Percentiles rank a stretch among this genome's conserved stretches.
Conservation (phyloP, 2,113 vertebrate species). For the Phylloscopus whistleri region DNA sequence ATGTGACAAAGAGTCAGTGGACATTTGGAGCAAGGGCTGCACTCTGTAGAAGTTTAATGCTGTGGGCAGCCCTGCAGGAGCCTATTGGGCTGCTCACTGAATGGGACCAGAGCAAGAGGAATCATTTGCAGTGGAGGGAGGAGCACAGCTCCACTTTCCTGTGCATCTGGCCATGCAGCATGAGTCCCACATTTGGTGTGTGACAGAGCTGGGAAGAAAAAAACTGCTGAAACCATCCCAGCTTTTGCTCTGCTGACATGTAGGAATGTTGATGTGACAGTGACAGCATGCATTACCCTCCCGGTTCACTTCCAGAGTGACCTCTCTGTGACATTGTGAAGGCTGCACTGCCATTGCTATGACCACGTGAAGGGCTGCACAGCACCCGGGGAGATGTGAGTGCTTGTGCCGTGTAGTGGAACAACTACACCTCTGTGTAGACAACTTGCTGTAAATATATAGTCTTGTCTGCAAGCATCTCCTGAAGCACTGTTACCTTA, state of each 20-base stretch:
- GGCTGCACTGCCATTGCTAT: neutral
- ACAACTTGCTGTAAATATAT: neutral
- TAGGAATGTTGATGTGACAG: neutral
- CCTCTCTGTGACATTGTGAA: neutral
- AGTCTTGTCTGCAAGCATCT: neutral
- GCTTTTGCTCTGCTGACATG: neutral
- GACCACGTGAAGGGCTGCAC: rapidly evolving
- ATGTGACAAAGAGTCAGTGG: rapidly evolving
- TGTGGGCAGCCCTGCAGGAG: neutral
- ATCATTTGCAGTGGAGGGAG: neutral
- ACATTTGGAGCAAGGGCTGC: neutral
- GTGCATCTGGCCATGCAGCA: rapidly evolving
- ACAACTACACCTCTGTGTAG: neutral
- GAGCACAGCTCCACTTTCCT: rapidly evolving
- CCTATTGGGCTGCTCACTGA: neutral
- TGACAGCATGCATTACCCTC: neutral
- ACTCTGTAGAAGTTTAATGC: neutral
- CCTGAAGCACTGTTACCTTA: neutral
- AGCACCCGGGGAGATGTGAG: rapidly evolving
- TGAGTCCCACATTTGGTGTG: neutral
- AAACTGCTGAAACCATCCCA: neutral
- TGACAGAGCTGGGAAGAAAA: neutral
- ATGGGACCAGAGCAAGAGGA: neutral
- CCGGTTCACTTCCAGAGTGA: neutral
- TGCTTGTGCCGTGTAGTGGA: rapidly evolving